These are phyloP conservation scores for Tapirus terrestris DNA, from an alignment of 2,113 vertebrate species.

Conservation along the genomic window DNA sequence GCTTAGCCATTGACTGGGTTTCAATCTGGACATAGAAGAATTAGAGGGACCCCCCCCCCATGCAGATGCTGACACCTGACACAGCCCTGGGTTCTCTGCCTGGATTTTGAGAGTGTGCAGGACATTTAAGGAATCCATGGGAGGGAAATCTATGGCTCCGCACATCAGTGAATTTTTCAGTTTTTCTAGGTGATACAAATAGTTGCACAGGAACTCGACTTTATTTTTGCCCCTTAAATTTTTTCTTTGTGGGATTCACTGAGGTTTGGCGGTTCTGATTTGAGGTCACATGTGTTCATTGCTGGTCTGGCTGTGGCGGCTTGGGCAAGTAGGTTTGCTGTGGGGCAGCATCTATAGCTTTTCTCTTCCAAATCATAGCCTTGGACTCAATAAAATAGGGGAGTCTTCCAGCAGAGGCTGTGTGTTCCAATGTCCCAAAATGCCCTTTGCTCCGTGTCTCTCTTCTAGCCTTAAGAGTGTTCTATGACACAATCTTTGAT, in stretches of 20 bases:
- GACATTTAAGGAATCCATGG: neutral
- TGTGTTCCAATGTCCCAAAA: slow-evolving; percentile 8
- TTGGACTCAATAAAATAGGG: neutral
- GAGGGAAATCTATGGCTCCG: neutral
- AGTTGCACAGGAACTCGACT: neutral
- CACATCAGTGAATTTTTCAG: neutral
- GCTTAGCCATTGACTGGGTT: slow-evolving; percentile 82
- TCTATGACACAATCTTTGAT: neutral
- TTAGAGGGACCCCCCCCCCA: slow-evolving; percentile 61
- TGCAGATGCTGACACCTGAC: neutral
- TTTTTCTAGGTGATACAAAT: neutral
- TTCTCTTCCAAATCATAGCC: neutral
- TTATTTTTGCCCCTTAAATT: neutral
- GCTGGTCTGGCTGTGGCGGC: neutral
- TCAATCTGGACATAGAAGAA: slow-evolving; percentile 56
- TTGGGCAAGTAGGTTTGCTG: no score
- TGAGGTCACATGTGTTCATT: accelerated
- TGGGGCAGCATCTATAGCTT: neutral
- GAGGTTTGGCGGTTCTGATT: neutral
- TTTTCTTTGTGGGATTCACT: neutral
- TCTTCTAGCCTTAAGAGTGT: neutral
- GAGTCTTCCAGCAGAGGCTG: neutral
- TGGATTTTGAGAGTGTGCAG: neutral
- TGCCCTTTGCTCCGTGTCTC: neutral
- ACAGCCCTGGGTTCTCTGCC: neutral